Evolutionary conservation across 2,113 vertebrate species (phyloP), one percentile per base, ranked within the genome.

Genomic region (Nasalis larvatus): DNA sequence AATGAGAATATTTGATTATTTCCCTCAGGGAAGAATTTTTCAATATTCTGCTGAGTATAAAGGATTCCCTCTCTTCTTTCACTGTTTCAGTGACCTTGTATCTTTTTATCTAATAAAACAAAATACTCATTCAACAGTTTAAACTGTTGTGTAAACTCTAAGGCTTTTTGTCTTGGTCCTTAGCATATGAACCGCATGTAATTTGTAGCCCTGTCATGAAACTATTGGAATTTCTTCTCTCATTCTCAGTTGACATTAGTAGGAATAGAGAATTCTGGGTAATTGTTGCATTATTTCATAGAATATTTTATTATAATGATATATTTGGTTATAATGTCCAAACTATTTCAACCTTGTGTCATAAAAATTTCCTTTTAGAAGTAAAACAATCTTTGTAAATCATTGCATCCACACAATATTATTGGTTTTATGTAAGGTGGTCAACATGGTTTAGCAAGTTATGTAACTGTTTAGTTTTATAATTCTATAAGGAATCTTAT

Each of bases 1-100:
- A 87, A 66, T 87, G 94, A 89, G 73, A 94, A 68, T 93, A 91
- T 95, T 94, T 94, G 84, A 85, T 87, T 94, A 73, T 94, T 94
- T 95, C 47, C 78, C n/a, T 86, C 30, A 9, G 63, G 86, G 76
- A 93, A 97, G 52, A 56, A 86, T 89, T 96, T 97, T 96, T 97
- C 45, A 95, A 68, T 90, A 76, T 80, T 92, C 69, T 92, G 20
- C 45, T 40, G 16, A 77, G 16, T 71, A 71, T 90, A 92, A 93
- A 94, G 18, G 30, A 96, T 84, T 85, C 9, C 16, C 32, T 91
- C 49, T 96, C 71, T 73, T 93, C 37, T 42, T 92, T 96, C 42
- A 86, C 3, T 60, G 2, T 94, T 96, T 94, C 49, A 83, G 74
- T 84, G 83, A 42, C 14, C 21, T 84, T 86, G 40, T 69, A 21